Conservation (phyloP, 1,140 invertebrate species). For the Hesperophylax magnus region DNA sequence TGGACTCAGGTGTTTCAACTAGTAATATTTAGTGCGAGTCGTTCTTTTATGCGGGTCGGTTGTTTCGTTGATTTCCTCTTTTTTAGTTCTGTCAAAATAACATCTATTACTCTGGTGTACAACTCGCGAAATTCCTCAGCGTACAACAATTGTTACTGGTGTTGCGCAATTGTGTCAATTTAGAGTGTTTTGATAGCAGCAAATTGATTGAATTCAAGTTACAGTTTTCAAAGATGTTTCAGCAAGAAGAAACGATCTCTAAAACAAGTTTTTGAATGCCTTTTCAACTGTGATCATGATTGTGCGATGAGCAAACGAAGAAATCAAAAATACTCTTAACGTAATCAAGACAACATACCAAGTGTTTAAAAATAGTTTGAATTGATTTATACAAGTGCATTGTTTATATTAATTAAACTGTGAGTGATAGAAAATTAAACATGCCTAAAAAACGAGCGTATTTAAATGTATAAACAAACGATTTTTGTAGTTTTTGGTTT, state of each 20-base stretch:
- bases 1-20: neutral
- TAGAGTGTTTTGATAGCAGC: neutral
- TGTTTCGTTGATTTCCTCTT: neutral
- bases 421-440: neutral
- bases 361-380: neutral
- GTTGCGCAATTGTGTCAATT: neutral
- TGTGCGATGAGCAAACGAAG: neutral
- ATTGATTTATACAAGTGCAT: neutral
- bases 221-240: neutral
- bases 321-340: neutral
- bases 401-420: neutral
- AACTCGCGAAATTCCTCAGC: neutral
- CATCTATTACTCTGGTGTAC: neutral
- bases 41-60: neutral
- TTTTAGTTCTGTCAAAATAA: conserved; percentile 13
- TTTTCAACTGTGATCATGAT: conserved; percentile 22
- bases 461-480: neutral
- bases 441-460: neutral
- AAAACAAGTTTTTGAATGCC: conserved; percentile 15
- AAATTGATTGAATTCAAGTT: neutral
- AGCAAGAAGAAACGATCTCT: neutral
- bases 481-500: conserved; percentile 14
- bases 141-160: neutral
- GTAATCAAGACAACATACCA: neutral
- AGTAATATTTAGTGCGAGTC: conserved; percentile 10